Conservation (phyloP, 2,888 invertebrate species). For the Acrobasis consociella region DNA sequence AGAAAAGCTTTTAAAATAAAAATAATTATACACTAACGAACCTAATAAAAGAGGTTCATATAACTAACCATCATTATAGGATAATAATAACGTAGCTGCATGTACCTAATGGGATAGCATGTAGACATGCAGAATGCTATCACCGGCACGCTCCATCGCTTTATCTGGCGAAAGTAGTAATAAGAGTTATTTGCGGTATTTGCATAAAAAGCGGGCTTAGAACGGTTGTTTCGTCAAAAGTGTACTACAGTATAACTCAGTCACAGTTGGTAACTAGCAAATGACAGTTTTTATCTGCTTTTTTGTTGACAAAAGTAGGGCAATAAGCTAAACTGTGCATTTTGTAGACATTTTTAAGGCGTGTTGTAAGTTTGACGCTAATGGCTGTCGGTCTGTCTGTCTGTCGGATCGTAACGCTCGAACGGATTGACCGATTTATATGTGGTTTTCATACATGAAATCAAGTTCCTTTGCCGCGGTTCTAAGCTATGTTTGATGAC, state of each 20-base stretch:
- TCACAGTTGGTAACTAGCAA: constrained; percentile 3
- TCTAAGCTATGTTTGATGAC: too few relatives aligned
- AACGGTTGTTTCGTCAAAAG: background rate
- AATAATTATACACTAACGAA: too few relatives aligned
- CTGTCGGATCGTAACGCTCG: too few relatives aligned
- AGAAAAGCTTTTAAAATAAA: too few relatives aligned
- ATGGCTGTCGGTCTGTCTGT: too few relatives aligned
- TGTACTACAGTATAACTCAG: background rate
- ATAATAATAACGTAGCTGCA: background rate
- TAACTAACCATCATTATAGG: background rate
- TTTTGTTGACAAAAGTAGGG: background rate
- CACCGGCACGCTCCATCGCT: constrained; percentile 12
- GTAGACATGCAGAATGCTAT: background rate
- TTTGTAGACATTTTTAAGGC: background rate
- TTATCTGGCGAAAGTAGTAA: constrained; percentile 7
- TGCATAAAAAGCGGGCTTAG: constrained; percentile 8
- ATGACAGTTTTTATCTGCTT: constrained; percentile 10
- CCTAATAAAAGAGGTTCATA: too few relatives aligned
- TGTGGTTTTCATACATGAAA: too few relatives aligned
- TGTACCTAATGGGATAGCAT: constrained; percentile 1
- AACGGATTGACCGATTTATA: too few relatives aligned
- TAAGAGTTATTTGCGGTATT: constrained; percentile 12
- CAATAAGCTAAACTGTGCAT: background rate
- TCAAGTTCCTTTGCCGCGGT: too few relatives aligned
- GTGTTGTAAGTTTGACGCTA: background rate